phyloP scores from a whole-genome alignment of 2,113 vertebrate species.

The Trematocara marginatum region DNA sequence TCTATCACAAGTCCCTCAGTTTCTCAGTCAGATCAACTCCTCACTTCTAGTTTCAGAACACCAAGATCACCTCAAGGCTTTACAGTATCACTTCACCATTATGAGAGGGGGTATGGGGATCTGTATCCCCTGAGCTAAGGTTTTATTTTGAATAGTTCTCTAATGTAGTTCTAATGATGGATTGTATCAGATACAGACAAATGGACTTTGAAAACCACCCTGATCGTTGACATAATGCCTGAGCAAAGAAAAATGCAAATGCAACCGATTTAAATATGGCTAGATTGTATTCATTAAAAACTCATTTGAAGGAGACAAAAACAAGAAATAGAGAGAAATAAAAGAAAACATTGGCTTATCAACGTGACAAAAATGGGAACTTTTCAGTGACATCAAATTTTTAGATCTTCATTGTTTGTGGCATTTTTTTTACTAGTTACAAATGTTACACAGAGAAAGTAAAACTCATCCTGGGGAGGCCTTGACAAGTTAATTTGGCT shows the following conservation, averaged over 20 bases:
- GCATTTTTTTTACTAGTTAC: not conserved
- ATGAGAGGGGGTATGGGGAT: not conserved
- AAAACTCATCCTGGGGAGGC: not conserved
- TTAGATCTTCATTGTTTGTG: not conserved
- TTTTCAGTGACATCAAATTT: not conserved
- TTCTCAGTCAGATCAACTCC: not conserved
- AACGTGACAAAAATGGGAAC: not conserved
- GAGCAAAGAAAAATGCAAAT: not conserved
- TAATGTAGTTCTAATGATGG: not conserved
- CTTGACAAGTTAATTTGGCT: not conserved
- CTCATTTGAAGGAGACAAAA: not conserved
- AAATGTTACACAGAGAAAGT: not conserved
- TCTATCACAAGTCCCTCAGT: not conserved
- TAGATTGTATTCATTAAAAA: not conserved
- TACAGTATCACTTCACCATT: not conserved
- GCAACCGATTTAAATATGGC: not conserved
- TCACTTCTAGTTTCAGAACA: not conserved
- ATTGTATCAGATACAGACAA: not conserved
- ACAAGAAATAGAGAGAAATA: not conserved
- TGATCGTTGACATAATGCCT: not conserved
- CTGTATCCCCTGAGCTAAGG: not conserved
- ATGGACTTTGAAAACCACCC: not conserved
- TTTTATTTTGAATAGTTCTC: not conserved
- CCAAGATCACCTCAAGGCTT: not conserved
- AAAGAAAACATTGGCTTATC: not conserved